Evolutionary conservation across 1,140 invertebrate genomes (phyloP).

Genomic region (Lordiphosa mommai): DNA sequence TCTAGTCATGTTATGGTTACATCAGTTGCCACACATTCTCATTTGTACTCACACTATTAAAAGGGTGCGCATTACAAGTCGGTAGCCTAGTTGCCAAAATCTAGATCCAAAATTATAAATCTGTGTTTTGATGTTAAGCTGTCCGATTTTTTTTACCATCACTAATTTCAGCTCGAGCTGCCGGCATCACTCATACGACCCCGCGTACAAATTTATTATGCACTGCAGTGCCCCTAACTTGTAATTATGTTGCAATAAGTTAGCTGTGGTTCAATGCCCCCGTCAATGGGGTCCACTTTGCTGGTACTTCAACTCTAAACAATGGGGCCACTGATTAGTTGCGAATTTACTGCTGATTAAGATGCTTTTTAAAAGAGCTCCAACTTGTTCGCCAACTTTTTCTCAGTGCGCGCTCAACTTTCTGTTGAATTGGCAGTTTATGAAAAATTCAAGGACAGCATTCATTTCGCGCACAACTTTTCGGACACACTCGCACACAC

Average conservation of each 20-base stretch:
- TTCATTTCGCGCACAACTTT: constrained; percentile 54
- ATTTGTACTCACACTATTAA: too few species aligned
- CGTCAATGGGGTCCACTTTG: constrained; percentile 10
- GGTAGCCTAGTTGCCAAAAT: not conserved
- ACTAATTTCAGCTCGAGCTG: not conserved
- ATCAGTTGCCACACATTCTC: too few species aligned
- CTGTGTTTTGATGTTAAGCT: too few species aligned
- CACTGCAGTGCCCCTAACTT: constrained; percentile 34
- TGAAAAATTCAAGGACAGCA: constrained; percentile 70
- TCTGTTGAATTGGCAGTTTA: constrained; percentile 71
- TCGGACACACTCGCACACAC: not conserved
- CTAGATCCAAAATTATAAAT: too few species aligned
- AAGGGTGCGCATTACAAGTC: too few species aligned
- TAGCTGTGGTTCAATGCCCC: constrained; percentile 16
- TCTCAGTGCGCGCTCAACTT: constrained; percentile 36
- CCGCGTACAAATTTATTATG: constrained; percentile 42
- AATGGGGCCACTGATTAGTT: constrained; percentile 72
- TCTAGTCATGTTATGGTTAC: too few species aligned
- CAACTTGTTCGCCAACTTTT: constrained; percentile 58
- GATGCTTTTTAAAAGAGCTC: constrained; percentile 63
- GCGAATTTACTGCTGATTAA: constrained; percentile 77
- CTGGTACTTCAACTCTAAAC: constrained; percentile 47
- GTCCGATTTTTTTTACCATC: not conserved
- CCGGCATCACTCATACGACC: constrained; percentile 37
- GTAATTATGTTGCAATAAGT: constrained; percentile 71